Evolutionary conservation across 2,888 invertebrate species (phyloP).

Genomic region (Chrysina gloriosa): DNA sequence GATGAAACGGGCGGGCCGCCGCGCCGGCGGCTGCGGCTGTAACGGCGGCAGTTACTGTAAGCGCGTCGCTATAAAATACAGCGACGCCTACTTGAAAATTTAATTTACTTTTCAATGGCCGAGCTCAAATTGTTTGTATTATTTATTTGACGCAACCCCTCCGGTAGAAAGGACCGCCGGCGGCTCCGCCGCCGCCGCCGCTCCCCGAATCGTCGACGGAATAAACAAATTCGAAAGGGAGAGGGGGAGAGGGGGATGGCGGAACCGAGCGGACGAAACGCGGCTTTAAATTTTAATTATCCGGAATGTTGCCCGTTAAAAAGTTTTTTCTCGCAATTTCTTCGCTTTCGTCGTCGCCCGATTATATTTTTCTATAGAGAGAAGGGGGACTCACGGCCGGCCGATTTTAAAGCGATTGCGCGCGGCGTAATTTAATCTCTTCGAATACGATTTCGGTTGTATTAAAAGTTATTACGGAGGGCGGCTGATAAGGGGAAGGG

Average conservation of each 20-base stretch:
- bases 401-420: too few relatives aligned
- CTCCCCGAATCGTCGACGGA: not conserved
- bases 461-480: too few relatives aligned
- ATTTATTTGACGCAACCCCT: constrained; percentile 16
- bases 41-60: too few relatives aligned
- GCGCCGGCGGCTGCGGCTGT: too few relatives aligned
- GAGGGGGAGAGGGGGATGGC: not conserved
- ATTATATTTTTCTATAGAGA: too few relatives aligned
- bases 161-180: not conserved
- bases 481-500: too few relatives aligned
- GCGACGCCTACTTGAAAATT: constrained; percentile 23
- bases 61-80: constrained; percentile 22
- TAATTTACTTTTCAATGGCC: constrained; percentile 29
- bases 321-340: not conserved
- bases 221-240: not conserved
- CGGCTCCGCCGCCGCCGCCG: not conserved
- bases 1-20: too few relatives aligned
- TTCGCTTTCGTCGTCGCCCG: not conserved
- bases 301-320: constrained; percentile 9
- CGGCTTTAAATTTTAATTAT: constrained; percentile 29
- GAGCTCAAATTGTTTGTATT: constrained; percentile 25
- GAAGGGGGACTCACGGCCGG: too few relatives aligned
- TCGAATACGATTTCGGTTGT: too few relatives aligned
- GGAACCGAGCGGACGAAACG: not conserved
- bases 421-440: too few relatives aligned